Percentiles rank a stretch among this genome's conserved stretches.
Conservation (phyloP, 2,888 invertebrate genomes). For the Drosophila prolongata region DNA sequence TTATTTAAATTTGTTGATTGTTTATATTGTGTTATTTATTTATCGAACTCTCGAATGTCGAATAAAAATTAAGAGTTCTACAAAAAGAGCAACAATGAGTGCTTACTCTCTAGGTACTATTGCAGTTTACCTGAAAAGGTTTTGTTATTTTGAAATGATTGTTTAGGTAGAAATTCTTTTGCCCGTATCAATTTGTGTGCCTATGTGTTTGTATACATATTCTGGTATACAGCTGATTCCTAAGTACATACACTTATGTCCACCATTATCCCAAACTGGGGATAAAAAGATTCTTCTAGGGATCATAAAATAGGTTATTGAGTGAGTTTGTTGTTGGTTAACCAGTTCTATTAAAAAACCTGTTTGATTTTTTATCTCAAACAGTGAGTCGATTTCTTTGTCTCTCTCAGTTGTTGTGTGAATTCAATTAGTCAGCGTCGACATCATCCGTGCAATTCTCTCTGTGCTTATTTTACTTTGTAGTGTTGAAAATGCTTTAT, state of each 20-base stretch:
- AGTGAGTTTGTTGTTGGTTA: background rate
- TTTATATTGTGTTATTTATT: too few species aligned
- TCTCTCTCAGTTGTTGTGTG: background rate
- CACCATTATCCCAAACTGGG: background rate
- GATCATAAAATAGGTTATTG: background rate
- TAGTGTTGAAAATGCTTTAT: background rate
- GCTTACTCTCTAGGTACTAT: background rate
- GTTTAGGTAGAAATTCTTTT: too few species aligned
- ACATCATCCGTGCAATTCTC: constrained; percentile 4
- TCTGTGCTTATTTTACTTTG: background rate
- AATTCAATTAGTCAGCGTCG: constrained; percentile 13
- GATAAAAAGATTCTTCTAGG: background rate
- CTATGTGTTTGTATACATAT: background rate
- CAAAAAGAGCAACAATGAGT: too few species aligned
- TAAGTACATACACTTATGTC: too few species aligned
- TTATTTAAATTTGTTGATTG: too few species aligned
- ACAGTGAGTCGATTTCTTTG: background rate
- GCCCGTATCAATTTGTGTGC: too few species aligned
- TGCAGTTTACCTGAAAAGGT: background rate
- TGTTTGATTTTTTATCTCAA: constrained; percentile 8
- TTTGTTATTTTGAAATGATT: background rate
- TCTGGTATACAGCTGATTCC: background rate
- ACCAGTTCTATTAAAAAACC: constrained; percentile 22
- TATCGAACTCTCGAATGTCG: too few species aligned
- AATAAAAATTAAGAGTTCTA: too few species aligned